Evolutionary conservation across 2,797 vertebrate genomes (phyloP), one percentile per base, ranked within the genome.

Genomic region (Benthosema pterotum): DNA sequence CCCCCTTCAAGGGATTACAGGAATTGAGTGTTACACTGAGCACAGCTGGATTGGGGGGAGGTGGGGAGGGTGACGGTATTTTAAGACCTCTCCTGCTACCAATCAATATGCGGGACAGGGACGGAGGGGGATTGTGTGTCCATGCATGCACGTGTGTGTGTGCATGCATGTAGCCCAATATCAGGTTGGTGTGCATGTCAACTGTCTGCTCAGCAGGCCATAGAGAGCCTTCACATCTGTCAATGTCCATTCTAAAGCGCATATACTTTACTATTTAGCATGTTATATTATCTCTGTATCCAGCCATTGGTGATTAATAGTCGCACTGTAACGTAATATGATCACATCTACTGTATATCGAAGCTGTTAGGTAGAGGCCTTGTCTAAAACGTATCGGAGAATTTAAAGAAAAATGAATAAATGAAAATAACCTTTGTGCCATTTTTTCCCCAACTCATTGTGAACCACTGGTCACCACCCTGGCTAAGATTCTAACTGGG

Each of bases 231-330:
- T 12, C 50, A 25, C 11, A 52, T 52, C 50, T 56, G 52, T 38
- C 8, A n/a, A 15, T 1, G 14, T 38, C 14, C 54, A 17, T 46
- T 46, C n/a, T 15, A 3, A 46, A 46, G n/a, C 13, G 6, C 8
- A 9, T 38, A 46, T 15, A 46, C 45, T 13, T 46, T 13, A 13
- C 45, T 46, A 4, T 42, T 42, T 42, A 58, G 72, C 69, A 75
- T 67, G 69, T 14, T 25, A n/a, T 52, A 42, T 25, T 28, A 54
- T 7, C 28, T 53, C 13, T 32, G 52, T 13, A 32, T 53, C 14
- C 19, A 19, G 17, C 17, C 13, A 16, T 50, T 7, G 19, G 32
- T 15, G 32, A 53, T 53, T 53, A 28, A 9, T 32, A 53, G 12
- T 11, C 14, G 9, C 28, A 50, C 1, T 50, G 48, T 15, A n/a